These are phyloP conservation scores for Mesorhabditis spiculigera DNA, from an alignment of 2,888 invertebrate species.

Conservation along the genomic window DNA sequence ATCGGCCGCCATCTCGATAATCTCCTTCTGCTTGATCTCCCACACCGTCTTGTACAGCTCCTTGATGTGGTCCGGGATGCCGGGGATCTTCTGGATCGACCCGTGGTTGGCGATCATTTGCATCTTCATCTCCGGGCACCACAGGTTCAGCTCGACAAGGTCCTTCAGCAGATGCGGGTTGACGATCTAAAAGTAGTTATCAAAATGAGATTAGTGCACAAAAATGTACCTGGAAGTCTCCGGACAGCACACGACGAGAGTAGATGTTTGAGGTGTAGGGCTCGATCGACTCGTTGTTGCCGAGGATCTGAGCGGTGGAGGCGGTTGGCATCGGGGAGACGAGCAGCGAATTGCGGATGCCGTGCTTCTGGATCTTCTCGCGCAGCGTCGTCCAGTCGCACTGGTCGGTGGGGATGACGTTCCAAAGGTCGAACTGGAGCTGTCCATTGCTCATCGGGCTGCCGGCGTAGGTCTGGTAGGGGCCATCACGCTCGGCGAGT, in stretches of 20 bases:
- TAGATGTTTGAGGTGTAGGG: constrained; percentile 97
- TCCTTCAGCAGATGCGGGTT: constrained; percentile 92
- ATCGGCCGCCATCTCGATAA: constrained; percentile 65
- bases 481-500: constrained; percentile 71
- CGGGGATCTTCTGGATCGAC: constrained; percentile 72
- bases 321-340: constrained; percentile 98
- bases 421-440: constrained; percentile 96
- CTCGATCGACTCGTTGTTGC: constrained; percentile 96
- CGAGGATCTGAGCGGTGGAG: constrained; percentile 96
- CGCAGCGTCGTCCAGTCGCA: constrained; percentile 86
- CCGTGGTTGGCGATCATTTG: constrained; percentile 84
- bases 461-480: constrained; percentile 86
- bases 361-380: constrained; percentile 78
- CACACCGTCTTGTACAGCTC: constrained; percentile 64
- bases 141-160: constrained; percentile 81
- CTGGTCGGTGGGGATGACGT: constrained; percentile 66
- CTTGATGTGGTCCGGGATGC: constrained; percentile 60
- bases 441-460: constrained; percentile 90
- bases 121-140: constrained; percentile 94
- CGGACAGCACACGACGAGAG: constrained; percentile 81
- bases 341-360: constrained; percentile 85
- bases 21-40: constrained; percentile 75
- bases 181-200: constrained; percentile 70
- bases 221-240: constrained; percentile 35
- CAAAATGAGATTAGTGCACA: constrained; percentile 11